Percentiles rank a stretch among this genome's conserved stretches.
Evolutionary conservation across 2,113 vertebrate species (phyloP).

Genomic region (Pseudorectes ferrugineus): DNA sequence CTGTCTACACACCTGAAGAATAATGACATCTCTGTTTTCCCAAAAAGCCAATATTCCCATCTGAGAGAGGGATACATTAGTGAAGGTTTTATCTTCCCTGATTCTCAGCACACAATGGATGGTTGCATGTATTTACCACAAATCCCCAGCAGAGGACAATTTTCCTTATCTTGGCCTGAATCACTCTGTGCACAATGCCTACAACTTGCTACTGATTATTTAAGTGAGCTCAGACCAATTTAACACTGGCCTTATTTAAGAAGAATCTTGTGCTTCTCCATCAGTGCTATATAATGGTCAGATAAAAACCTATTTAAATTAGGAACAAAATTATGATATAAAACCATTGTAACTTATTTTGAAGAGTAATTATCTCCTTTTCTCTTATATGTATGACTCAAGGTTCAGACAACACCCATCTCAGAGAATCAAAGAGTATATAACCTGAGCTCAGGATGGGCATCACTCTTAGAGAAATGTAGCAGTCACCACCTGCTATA

Average conservation of each 20-base stretch:
- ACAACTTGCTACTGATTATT: background rate
- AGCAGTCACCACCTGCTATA: accelerated
- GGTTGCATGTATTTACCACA: background rate
- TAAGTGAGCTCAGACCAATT: background rate
- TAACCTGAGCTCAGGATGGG: background rate
- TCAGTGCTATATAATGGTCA: background rate
- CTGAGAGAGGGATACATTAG: background rate
- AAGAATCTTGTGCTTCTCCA: background rate
- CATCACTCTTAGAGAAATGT: background rate
- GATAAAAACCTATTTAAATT: background rate
- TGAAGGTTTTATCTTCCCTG: background rate
- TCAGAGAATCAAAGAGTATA: background rate
- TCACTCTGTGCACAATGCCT: background rate
- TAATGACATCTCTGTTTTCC: background rate
- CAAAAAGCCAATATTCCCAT: background rate
- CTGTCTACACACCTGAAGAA: background rate
- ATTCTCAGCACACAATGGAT: background rate
- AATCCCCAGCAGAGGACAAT: background rate
- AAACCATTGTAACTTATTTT: background rate
- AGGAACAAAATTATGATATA: background rate
- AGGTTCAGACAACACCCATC: background rate
- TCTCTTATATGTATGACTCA: background rate
- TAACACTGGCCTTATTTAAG: background rate
- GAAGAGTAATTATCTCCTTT: background rate
- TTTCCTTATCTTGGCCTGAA: background rate